phyloP scores from a whole-genome alignment of 1,140 invertebrate species.

The Ceratitis capitata region DNA sequence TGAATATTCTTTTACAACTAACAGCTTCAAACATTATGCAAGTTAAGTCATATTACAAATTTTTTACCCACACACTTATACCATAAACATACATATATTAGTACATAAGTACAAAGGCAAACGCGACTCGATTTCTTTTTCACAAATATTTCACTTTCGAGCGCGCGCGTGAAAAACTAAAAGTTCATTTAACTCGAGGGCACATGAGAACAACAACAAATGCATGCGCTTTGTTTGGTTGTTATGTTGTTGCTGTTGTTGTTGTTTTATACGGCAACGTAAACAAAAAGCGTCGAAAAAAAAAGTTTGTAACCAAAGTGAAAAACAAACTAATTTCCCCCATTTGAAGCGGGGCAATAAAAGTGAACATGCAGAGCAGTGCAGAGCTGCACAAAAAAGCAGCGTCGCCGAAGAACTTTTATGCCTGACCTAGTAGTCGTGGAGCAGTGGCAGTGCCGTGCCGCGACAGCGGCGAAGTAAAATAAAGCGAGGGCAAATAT shows the following conservation, averaged over 20 bases:
- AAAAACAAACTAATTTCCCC: conserved; percentile 20
- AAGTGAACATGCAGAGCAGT: not conserved
- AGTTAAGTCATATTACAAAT: not conserved
- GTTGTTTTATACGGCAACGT: not conserved
- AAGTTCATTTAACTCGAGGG: conserved; percentile 24
- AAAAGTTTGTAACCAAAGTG: conserved; percentile 13
- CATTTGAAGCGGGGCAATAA: conserved; percentile 15
- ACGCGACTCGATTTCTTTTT: not conserved
- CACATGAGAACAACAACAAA: no score
- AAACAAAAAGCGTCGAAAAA: not conserved
- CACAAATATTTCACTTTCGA: conserved; percentile 3
- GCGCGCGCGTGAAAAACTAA: not conserved
- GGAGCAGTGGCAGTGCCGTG: not conserved
- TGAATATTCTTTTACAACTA: not conserved
- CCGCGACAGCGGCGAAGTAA: not conserved
- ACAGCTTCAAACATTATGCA: not conserved
- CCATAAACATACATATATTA: not conserved
- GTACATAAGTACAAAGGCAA: not conserved
- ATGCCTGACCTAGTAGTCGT: not conserved
- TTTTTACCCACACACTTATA: not conserved
- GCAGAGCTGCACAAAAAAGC: not conserved
- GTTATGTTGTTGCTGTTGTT: not conserved
- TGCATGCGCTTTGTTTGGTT: no score
- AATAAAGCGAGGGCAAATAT: not conserved
- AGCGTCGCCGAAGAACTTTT: not conserved